Conservation (phyloP, 1,140 invertebrate genomes). For the Drosophila oshimai region DNA sequence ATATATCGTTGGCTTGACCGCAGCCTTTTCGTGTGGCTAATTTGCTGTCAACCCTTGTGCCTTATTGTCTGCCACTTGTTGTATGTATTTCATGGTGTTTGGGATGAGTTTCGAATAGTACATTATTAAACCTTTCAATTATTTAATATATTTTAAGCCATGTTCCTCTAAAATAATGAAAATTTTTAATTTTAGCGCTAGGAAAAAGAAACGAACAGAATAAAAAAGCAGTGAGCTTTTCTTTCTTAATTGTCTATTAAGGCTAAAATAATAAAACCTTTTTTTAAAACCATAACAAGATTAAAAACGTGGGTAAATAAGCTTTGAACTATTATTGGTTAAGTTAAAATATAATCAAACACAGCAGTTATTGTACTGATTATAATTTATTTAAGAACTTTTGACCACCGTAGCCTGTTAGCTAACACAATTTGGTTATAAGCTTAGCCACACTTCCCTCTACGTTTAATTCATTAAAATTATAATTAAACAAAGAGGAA, state of each 20-base stretch:
- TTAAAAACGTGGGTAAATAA: no score
- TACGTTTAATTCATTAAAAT: slow-evolving; percentile 7
- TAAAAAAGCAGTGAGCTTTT: no score
- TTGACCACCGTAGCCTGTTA: not conserved
- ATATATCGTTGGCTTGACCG: not conserved
- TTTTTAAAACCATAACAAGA: no score
- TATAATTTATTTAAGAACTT: not conserved
- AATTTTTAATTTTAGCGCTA: no score
- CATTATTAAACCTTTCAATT: not conserved
- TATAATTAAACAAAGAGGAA: slow-evolving; percentile 4
- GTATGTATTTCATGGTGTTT: slow-evolving; percentile 39
- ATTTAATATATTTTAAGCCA: not conserved
- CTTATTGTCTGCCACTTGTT: slow-evolving; percentile 45
- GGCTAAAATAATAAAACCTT: no score
- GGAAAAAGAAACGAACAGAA: no score
- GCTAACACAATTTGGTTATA: not conserved
- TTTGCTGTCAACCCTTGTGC: slow-evolving; percentile 29
- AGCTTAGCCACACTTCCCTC: not conserved
- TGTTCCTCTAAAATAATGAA: no score
- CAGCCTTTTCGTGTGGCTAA: slow-evolving; percentile 34
- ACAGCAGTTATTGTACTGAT: no score
- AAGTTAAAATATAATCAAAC: no score
- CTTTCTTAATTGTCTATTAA: no score
- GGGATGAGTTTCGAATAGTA: not conserved
- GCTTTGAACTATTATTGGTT: no score